Conservation (phyloP, 2,113 vertebrate species). For the Calcarius ornatus region DNA sequence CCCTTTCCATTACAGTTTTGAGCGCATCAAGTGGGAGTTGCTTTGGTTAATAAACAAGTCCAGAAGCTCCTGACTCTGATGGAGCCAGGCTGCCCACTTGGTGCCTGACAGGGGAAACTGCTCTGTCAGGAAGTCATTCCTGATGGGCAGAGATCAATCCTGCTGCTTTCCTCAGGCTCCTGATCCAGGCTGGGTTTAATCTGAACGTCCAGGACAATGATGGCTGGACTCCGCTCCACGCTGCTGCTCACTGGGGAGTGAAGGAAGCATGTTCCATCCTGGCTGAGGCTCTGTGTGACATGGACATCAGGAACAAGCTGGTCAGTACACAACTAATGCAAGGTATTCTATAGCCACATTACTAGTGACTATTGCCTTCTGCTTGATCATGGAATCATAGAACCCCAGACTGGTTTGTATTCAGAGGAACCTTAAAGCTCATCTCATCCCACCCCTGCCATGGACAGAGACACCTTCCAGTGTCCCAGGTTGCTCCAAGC, state of each 20-base stretch:
- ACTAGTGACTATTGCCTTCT: background rate
- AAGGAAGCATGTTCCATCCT: slow-evolving; percentile 88
- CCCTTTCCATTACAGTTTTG: background rate
- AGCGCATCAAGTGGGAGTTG: background rate
- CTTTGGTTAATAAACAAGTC: background rate
- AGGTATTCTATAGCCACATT: background rate
- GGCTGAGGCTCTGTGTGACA: slow-evolving; percentile 89
- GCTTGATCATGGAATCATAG: background rate
- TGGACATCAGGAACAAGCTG: slow-evolving; percentile 89
- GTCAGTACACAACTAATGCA: slow-evolving; percentile 68
- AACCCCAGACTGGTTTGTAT: background rate
- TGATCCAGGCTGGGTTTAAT: slow-evolving; percentile 90
- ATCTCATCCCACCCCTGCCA: background rate
- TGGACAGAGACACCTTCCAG: background rate
- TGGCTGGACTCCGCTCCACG: slow-evolving; percentile 93
- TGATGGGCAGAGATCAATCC: background rate
- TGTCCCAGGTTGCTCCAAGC: rapidly evolving
- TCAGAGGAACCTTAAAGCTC: background rate
- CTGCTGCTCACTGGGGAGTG: slow-evolving; percentile 93
- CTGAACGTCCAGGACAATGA: slow-evolving; percentile 86
- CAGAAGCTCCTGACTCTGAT: background rate
- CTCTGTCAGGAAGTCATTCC: background rate
- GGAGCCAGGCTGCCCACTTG: background rate
- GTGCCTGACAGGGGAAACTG: background rate
- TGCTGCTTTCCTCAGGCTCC: slow-evolving; percentile 73